Evolutionary conservation across 1,140 invertebrate genomes (phyloP).

Genomic region (Berghia stephanieae): DNA sequence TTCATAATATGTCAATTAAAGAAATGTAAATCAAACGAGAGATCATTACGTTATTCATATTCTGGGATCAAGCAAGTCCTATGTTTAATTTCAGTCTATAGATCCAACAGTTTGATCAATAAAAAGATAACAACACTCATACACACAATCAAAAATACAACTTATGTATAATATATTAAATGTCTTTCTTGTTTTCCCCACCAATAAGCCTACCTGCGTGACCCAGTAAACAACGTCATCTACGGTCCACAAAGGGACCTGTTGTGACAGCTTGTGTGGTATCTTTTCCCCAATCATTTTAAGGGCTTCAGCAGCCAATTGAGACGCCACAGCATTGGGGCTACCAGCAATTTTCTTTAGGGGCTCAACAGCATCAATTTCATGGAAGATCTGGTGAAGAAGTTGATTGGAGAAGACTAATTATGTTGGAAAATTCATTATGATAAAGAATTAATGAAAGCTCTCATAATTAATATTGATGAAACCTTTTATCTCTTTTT

Average conservation of each 20-base stretch:
- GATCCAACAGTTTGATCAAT: too few relatives aligned
- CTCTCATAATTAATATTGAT: too few relatives aligned
- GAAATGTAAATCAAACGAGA: too few relatives aligned
- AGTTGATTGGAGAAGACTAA: not conserved
- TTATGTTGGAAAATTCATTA: too few relatives aligned
- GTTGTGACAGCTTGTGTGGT: constrained; percentile 96
- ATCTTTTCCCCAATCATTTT: constrained; percentile 95
- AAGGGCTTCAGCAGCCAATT: constrained; percentile 95
- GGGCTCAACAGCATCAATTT: constrained; percentile 94
- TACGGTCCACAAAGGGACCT: constrained; percentile 96
- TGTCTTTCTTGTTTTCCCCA: not conserved
- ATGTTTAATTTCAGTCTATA: too few relatives aligned
- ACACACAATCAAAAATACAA: not conserved
- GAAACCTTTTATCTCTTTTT: too few relatives aligned
- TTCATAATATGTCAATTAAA: too few relatives aligned
- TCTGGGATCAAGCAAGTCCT: too few relatives aligned
- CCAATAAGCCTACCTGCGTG: constrained; percentile 75
- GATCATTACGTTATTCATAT: too few relatives aligned
- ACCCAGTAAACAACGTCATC: constrained; percentile 98
- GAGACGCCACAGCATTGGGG: constrained; percentile 96
- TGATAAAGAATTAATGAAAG: too few relatives aligned
- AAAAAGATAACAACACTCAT: not conserved
- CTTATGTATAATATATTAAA: too few relatives aligned
- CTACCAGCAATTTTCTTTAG: constrained; percentile 96
- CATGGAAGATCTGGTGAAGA: constrained; percentile 78